Evolutionary conservation across 1,140 invertebrate species (phyloP), one percentile per base, ranked within the genome.

Genomic region (Drosophila kepulauana): DNA sequence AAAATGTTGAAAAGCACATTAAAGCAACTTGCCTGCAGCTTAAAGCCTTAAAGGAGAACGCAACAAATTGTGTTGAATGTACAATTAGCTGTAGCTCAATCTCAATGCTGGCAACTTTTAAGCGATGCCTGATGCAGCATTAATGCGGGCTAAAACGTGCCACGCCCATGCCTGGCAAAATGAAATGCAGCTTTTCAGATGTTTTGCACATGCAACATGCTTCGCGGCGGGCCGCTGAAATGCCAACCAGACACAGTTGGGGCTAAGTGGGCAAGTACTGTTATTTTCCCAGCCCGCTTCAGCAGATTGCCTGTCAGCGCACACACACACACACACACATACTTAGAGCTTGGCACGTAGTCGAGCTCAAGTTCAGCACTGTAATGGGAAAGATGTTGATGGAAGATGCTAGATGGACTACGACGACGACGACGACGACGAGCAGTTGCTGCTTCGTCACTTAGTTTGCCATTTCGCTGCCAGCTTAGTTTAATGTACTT

Each of bases 401-500:
- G 30, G 25, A 33, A 49, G 49, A 30, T 30, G 49, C 8, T 13
- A 54, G 51, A 54, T 54, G 54, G 33, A 57, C 56, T 28, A 67
- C 46, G 68, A 25, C 20, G 62, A 43, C 57, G 64, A 64, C 46
- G 68, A 20, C 20, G 20, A 25, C 20, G 62, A 43, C 57, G 64
- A 25, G 20, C 20, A 25, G 20, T 25, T 25, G 49, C 62, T 75
- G 75, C 75, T 69, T 49, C 64, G 61, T 54, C 82, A 79, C 82
- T 79, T 82, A 76, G 76, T 68, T 77, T 69, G 76, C 82, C 82
- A 86, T 86, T 82, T 87, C 63, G 61, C 76, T 82, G 79, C 68
- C 79, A 82, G 76, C 82, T 87, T 87, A 82, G 82, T 86, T 82
- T 77, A 79, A 82, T 82, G 82, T 82, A 57, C 48, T 62, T 5